Conservation (phyloP, 2,113 vertebrate species). For the Rousettus leschenaultii region DNA sequence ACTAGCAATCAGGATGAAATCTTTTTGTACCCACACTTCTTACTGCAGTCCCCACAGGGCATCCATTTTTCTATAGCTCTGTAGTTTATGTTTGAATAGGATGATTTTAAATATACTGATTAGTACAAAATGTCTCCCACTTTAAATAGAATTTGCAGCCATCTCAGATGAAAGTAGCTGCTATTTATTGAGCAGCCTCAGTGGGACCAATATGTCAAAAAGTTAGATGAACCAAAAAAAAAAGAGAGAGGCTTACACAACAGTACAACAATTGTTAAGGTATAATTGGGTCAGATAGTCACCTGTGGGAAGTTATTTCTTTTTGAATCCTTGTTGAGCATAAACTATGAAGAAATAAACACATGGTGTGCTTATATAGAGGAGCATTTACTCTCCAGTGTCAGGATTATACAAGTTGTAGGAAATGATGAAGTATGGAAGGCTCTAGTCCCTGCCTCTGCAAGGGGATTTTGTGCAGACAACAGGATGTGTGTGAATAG, state of each 20-base stretch:
- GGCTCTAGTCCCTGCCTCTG: neutral
- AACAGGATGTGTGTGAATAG: neutral
- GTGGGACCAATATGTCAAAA: neutral
- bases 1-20: neutral
- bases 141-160: neutral
- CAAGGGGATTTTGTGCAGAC: neutral
- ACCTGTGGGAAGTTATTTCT: neutral
- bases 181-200: neutral
- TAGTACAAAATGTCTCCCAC: neutral
- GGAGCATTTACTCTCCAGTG: neutral
- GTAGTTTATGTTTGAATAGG: neutral
- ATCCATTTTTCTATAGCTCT: neutral
- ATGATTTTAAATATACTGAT: neutral
- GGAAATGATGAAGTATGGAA: neutral
- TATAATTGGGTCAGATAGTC: neutral
- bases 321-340: neutral
- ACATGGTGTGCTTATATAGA: rapidly evolving
- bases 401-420: neutral
- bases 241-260: neutral
- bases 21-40: rapidly evolving
- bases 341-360: neutral
- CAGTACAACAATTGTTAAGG: rapidly evolving
- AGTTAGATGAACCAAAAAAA: neutral
- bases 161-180: neutral
- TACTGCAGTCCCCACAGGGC: rapidly evolving